Evolutionary conservation across 2,888 invertebrate species (phyloP), one percentile per base, ranked within the genome.

Genomic region (Noctua janthina): DNA sequence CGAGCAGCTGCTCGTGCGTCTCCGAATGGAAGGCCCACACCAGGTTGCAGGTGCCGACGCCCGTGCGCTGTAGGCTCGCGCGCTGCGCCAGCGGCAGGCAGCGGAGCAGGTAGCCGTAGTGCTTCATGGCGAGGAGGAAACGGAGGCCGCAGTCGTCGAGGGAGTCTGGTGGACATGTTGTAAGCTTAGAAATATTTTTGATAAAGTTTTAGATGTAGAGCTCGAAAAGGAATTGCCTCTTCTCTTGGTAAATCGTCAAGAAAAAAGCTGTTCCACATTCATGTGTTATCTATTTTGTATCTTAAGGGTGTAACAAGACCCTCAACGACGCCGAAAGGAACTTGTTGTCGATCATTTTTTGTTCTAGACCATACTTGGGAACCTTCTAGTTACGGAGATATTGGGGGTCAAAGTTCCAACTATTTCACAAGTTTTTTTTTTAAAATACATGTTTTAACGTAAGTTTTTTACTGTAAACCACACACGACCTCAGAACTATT

Each of bases 21-120:
- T 99, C 99, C 0, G 99, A 99, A 95, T 99, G 99, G 96, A 99
- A 99, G 0, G 99, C 99, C 99, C 99, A 99, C 6, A 99, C 99
- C 39, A 99, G 97, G 95, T 99, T 99, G 90, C 99, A 98, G 17
- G 98, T 98, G 59, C 98, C 98, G 1, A 99, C 98, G 43, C 99
- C 99, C 87, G 98, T 98, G 76, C 98, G 98, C 92, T 99, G 99
- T 87, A 99, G 98, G 78, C 98, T 98, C 0, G 98, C 98, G 76
- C 99, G 97, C 94, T 99, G 99, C 1, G 98, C 98, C 17, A 99
- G 96, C 0, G 99, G 99, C 81, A 99, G 97, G 93, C 99, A 99
- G 51, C 99, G 98, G 79, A 99, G 97, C 29, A 99, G 97, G 95
- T 99, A 99, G 87, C 99, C 98, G 95, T 99, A 99, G 95, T 99